Evolutionary conservation across 2,797 vertebrate species (phyloP), one percentile per base, ranked within the genome.

Genomic region (Mormyrops attenuatus): DNA sequence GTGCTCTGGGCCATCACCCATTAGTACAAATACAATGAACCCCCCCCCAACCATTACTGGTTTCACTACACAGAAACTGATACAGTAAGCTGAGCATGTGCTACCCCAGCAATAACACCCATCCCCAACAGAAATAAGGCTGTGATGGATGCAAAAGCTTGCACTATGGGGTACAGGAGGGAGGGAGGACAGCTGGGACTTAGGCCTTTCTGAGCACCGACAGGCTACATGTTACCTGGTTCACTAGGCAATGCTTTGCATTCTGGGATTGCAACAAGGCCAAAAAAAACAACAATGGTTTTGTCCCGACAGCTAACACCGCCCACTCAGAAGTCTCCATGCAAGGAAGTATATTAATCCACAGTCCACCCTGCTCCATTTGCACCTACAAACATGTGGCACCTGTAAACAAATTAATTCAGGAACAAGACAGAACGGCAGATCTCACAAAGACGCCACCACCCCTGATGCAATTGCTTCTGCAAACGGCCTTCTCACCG

Each of bases 401-500:
- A 77, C 34, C 69, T 41, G 4, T 13, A 41, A 20, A 17, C 5
- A 6, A 60, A 60, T 4, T 8, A 44, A 80, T 41, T 80, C 15
- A 80, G 73, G 38, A 80, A 80, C 47, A 52, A 80, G n/a, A 50
- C 41, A 87, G 69, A 15, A 73, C 13, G 26, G 66, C 66, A 73
- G 41, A 41, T 44, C 73, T 80, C 5, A 44, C 34, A 41, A 44
- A 80, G 17, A 44, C 2, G 7, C 73, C 73, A 20, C 5, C 5
- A 77, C 2, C 15, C 17, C 38, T 20, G 0, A 2, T 1, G 34
- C 38, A n/a, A 52, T 8, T 55, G 49, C 80, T 90, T 92, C 89
- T 92, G 93, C 92, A 93, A 91, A 92, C 90, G 92, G 92, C 3
- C 9, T 30, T 13, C 26, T 69, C 63, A 34, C 60, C 9, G 66